phyloP scores from a whole-genome alignment of 1,140 invertebrate species.

The Drosophila trapezifrons region DNA sequence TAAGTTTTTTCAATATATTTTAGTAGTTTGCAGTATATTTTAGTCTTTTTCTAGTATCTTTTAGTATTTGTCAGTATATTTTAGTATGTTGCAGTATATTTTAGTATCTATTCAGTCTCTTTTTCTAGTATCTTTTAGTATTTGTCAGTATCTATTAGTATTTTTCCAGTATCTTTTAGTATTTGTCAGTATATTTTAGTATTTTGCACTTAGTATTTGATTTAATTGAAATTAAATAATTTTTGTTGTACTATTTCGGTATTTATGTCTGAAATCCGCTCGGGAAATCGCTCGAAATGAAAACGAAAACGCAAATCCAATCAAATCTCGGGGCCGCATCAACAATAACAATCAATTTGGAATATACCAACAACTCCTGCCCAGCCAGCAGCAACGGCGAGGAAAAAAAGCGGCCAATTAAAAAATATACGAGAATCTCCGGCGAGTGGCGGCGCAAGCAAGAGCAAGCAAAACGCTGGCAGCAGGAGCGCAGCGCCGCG shows the following conservation, averaged over 20 bases:
- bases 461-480: slow-evolving; percentile 35
- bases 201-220: too few relatives aligned
- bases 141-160: too few relatives aligned
- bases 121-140: background rate
- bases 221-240: background rate
- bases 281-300: slow-evolving; percentile 1
- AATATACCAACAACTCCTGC: slow-evolving; percentile 6
- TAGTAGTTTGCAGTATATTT: too few relatives aligned
- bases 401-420: slow-evolving; percentile 63
- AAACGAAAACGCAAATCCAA: slow-evolving; percentile 30
- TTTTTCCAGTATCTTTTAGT: background rate
- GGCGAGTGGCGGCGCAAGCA: slow-evolving; percentile 9
- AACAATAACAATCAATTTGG: slow-evolving; percentile 26
- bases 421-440: slow-evolving; percentile 69
- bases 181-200: too few relatives aligned
- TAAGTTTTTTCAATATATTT: too few relatives aligned
- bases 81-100: too few relatives aligned
- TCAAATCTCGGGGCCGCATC: slow-evolving; percentile 20
- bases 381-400: slow-evolving; percentile 17
- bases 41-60: too few relatives aligned
- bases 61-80: too few relatives aligned
- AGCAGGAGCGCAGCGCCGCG: slow-evolving; percentile 22
- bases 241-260: background rate
- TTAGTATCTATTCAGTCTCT: too few relatives aligned
- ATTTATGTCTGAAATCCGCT: background rate